These are phyloP conservation scores for Polyommatus iphigenia DNA, from an alignment of 2,888 invertebrate genomes.

Conservation along the genomic window DNA sequence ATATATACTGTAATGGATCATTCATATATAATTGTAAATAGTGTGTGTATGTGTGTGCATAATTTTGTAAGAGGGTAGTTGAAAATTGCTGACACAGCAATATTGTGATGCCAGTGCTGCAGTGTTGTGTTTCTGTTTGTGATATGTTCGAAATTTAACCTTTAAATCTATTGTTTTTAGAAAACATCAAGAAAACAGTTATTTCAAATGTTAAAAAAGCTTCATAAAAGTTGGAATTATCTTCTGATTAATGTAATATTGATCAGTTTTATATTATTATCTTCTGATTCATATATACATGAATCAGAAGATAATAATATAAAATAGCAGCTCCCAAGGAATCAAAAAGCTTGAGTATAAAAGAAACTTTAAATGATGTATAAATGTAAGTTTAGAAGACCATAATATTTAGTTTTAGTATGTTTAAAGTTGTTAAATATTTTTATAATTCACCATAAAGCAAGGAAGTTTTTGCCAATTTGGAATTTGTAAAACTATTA, in stretches of 20 bases:
- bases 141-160: not conserved
- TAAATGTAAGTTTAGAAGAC: slow-evolving; percentile 6
- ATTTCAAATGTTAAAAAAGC: not conserved
- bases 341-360: not conserved
- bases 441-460: slow-evolving; percentile 9
- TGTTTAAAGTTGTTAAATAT: not conserved
- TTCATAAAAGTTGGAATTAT: not conserved
- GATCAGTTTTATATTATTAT: too few relatives aligned
- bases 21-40: not conserved
- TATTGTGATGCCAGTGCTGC: slow-evolving; percentile 1
- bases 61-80: not conserved
- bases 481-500: not conserved
- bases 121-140: slow-evolving; percentile 12
- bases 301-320: too few relatives aligned
- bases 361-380: not conserved
- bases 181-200: not conserved
- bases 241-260: not conserved
- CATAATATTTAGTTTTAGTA: not conserved
- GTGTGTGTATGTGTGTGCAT: not conserved
- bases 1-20: not conserved
- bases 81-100: slow-evolving; percentile 6
- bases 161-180: not conserved
- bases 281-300: not conserved
- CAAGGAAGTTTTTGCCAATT: slow-evolving; percentile 15
- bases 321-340: not conserved